A percentile compares a stretch with the other conserved stretches of the same genome.
These are phyloP conservation scores for Psephotus haematonotus DNA, from an alignment of 2,113 vertebrate species.

Conservation along the genomic window DNA sequence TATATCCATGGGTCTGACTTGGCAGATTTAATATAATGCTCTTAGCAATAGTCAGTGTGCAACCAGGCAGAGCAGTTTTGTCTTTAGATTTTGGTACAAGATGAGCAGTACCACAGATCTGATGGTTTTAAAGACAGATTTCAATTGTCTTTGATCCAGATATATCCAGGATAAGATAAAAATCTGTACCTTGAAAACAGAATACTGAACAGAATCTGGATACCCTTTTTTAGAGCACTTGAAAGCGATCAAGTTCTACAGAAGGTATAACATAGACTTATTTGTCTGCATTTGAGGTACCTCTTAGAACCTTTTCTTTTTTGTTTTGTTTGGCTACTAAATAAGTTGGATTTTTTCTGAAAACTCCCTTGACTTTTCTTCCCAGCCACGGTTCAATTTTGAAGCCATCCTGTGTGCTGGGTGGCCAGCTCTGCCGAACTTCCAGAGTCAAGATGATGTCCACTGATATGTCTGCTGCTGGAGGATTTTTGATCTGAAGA, in stretches of 20 bases:
- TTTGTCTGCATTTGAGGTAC: conserved; percentile 25
- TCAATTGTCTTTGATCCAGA: neutral
- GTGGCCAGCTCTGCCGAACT: conserved; percentile 73
- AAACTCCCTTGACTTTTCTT: conserved; percentile 49
- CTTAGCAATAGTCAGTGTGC: neutral
- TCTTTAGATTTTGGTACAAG: neutral
- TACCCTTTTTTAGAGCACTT: neutral
- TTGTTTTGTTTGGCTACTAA: conserved; percentile 85
- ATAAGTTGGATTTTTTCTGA: conserved; percentile 61
- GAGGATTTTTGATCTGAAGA: conserved; percentile 54
- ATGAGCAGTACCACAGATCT: neutral
- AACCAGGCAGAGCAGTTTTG: neutral
- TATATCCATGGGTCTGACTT: neutral
- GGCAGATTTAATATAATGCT: neutral
- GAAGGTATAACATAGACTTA: neutral
- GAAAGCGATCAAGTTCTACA: neutral
- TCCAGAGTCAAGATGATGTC: conserved; percentile 84
- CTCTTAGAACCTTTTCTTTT: conserved; percentile 61
- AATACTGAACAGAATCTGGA: neutral
- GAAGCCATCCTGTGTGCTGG: conserved; percentile 71
- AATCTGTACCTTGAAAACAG: neutral
- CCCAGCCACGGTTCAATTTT: conserved; percentile 80
- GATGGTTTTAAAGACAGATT: neutral
- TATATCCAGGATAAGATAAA: neutral
- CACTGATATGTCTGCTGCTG: conserved; percentile 75